Evolutionary conservation across 1,140 invertebrate species (phyloP).

Genomic region (Mycetomoellerius zeteki): DNA sequence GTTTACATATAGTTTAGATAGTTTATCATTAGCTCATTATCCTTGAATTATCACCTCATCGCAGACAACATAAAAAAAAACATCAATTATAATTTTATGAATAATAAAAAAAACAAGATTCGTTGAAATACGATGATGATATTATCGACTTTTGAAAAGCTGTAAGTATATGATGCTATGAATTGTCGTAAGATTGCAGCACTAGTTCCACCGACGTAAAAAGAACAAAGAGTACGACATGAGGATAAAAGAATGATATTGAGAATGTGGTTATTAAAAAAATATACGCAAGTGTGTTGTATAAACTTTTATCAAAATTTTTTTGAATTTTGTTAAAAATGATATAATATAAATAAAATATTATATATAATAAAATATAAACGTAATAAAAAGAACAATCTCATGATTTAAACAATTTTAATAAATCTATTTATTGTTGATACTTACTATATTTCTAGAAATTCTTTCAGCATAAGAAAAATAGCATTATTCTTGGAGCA

Average conservation of each 20-base stretch:
- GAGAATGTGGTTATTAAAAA: neutral
- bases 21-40: no score
- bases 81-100: neutral
- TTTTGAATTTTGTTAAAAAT: neutral
- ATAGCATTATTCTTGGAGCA: no score
- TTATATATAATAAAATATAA: neutral
- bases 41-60: no score
- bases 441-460: neutral
- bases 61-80: no score
- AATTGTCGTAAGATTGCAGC: conserved; percentile 39
- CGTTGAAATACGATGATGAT: neutral
- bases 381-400: neutral
- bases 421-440: neutral
- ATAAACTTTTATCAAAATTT: neutral
- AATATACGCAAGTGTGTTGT: neutral
- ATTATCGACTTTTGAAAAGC: conserved; percentile 28
- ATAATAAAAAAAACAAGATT: neutral
- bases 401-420: neutral
- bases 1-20: no score
- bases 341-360: neutral
- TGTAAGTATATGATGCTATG: neutral
- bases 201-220: neutral
- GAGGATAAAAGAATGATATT: neutral
- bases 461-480: neutral
- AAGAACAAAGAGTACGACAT: neutral